phyloP scores from a whole-genome alignment of 2,113 vertebrate genomes.

The Benitochromis conjunctus region DNA sequence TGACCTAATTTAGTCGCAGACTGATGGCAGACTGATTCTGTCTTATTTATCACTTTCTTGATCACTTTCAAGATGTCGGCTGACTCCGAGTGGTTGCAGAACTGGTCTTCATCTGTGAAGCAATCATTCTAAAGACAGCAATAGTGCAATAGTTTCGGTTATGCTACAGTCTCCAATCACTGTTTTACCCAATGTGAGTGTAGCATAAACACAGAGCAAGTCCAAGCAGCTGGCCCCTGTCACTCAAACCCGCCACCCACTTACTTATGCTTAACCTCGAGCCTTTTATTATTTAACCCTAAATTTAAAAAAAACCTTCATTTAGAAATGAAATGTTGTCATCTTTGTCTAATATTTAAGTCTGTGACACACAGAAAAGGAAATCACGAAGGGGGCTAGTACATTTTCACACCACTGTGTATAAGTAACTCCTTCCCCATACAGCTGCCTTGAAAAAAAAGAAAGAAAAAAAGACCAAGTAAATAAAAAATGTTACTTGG shows the following conservation, averaged over 20 bases:
- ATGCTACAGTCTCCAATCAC: neutral
- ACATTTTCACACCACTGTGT: neutral
- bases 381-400: neutral
- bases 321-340: neutral
- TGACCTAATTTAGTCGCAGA: neutral
- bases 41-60: neutral
- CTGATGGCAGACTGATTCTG: neutral
- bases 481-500: neutral
- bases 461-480: neutral
- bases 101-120: neutral
- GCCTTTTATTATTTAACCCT: neutral
- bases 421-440: neutral
- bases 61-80: neutral
- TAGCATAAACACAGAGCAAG: neutral
- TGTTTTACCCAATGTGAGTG: neutral
- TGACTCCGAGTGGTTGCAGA: neutral
- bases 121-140: neutral
- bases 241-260: neutral
- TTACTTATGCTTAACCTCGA: neutral
- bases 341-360: neutral
- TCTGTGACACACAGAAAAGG: neutral
- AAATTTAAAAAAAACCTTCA: neutral
- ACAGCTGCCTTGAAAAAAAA: neutral
- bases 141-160: neutral
- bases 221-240: neutral